Conservation (phyloP, 2,797 vertebrate species). For the Sebastes iracundus region DNA sequence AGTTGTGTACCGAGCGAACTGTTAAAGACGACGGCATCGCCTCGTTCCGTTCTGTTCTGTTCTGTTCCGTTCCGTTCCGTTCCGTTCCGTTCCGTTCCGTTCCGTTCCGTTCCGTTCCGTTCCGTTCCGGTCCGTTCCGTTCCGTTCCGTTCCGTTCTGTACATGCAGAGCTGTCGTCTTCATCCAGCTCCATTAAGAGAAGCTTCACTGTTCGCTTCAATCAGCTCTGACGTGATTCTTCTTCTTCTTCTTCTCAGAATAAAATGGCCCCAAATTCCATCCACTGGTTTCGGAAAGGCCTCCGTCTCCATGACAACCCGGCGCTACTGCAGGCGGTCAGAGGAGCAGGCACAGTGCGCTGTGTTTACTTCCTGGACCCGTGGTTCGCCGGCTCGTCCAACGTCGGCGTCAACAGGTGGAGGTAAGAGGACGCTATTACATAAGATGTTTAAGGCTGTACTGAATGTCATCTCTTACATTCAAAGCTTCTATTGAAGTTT, state of each 20-base stretch:
- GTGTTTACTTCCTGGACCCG: slow-evolving; percentile 85
- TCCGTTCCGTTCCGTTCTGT: background rate
- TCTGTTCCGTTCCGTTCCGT: background rate
- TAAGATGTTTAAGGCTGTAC: background rate
- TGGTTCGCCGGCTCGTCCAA: slow-evolving; percentile 87
- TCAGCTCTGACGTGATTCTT: background rate
- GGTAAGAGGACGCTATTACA: slow-evolving; percentile 61
- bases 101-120: too few species aligned
- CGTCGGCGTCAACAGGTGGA: slow-evolving; percentile 85
- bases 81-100: too few species aligned
- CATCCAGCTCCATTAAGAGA: background rate
- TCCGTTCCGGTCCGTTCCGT: background rate
- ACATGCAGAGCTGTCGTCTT: too few species aligned
- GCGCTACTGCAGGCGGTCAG: slow-evolving; percentile 78
- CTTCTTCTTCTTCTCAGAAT: slow-evolving; percentile 34
- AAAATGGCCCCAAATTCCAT: slow-evolving; percentile 84
- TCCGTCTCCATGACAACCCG: slow-evolving; percentile 86
- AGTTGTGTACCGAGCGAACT: too few species aligned
- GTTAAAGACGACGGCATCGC: background rate
- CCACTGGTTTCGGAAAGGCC: slow-evolving; percentile 87
- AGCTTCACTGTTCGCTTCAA: background rate
- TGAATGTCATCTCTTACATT: background rate
- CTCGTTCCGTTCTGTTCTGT: too few species aligned
- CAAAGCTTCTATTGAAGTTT: background rate
- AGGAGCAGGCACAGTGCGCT: slow-evolving; percentile 81